Base-by-base conservation (phyloP, 53 echinoderm and acorn worm species). In the Henricia sp. region DNA sequence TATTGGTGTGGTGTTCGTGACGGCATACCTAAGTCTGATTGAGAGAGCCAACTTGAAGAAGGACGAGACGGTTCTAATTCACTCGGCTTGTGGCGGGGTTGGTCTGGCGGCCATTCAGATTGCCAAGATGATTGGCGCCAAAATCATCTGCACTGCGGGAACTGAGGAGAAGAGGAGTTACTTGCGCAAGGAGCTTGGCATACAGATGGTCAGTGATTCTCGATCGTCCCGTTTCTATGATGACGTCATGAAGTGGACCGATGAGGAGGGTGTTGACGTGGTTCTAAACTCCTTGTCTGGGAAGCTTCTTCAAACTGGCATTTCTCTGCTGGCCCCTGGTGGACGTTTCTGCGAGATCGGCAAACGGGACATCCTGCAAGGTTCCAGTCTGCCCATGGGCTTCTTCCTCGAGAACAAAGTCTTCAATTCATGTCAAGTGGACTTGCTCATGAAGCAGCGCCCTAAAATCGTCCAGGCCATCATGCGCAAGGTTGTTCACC, bases 21-120 rank as follows among this genome's bases (percentile, higher is more conserved):
- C 89, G 21, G 91, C 96, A 8, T 94, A 96, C 64, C 74, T 85
- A 52, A 77, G 90, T 50, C 78, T 96, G 14, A 60, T 94, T 21
- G 92, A 94, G 52, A 67, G 94, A 71, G 94, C 92, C 21, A 89
- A 88, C 42, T 42, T 96, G 44, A 66, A 59, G 19, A 83, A 68
- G 28, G 90, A 90, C 6, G 94, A 96, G 56, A 88, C 89, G 5
- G 55, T 94, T 39, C 77, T 96, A n/a, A 88, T 96, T 65, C 90
- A 88, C 29, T 92, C 92, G 10, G 75, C 91, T 0, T 82, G 88
- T 71, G 85, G 87, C 20, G 89, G 89, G 17, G 63, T 96, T 24
- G 59, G 90, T 10, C 78, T 85, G 28, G 94, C 94, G 12, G 94
- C 94, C 6, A 88, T 94, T 11, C 94, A 96, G 71, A 85, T 96